Evolutionary conservation across 2,888 invertebrate genomes (phyloP).

Genomic region (Dasysyrphus tricinctus): DNA sequence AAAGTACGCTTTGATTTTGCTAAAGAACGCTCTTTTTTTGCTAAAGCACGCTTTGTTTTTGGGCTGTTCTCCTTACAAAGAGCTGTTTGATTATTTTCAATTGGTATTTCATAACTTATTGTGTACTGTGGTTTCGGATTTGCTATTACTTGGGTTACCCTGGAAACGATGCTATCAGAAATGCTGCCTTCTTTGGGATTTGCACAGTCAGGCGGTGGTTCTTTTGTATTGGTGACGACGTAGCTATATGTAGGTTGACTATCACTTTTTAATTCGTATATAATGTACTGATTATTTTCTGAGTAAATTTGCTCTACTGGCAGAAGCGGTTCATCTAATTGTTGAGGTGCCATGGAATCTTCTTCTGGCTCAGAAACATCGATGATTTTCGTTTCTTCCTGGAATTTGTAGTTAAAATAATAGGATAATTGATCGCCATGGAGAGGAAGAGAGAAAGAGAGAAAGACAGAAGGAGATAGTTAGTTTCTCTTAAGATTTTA

Average conservation of each 20-base stretch:
- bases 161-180: not conserved
- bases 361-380: constrained; percentile 34
- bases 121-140: constrained; percentile 1
- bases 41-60: too few species aligned
- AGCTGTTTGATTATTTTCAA: constrained; percentile 16
- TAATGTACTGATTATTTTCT: constrained; percentile 40
- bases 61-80: constrained; percentile 28
- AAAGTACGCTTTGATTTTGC: constrained; percentile 23
- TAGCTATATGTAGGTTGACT: constrained; percentile 48
- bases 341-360: not conserved
- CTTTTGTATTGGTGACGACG: constrained; percentile 37
- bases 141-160: not conserved
- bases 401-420: constrained; percentile 75
- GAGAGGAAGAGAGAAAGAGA: constrained; percentile 37
- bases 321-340: not conserved
- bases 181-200: not conserved
- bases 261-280: constrained; percentile 55
- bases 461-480: constrained; percentile 7
- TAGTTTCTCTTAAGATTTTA: not conserved
- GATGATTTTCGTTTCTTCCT: constrained; percentile 49
- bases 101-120: constrained; percentile 42
- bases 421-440: constrained; percentile 70
- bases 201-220: constrained; percentile 18
- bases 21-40: not conserved
- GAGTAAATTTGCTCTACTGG: constrained; percentile 1